Percentiles rank a stretch among this genome's conserved stretches.
Conservation (phyloP, 2,113 vertebrate genomes). For the Platichthys flesus region DNA sequence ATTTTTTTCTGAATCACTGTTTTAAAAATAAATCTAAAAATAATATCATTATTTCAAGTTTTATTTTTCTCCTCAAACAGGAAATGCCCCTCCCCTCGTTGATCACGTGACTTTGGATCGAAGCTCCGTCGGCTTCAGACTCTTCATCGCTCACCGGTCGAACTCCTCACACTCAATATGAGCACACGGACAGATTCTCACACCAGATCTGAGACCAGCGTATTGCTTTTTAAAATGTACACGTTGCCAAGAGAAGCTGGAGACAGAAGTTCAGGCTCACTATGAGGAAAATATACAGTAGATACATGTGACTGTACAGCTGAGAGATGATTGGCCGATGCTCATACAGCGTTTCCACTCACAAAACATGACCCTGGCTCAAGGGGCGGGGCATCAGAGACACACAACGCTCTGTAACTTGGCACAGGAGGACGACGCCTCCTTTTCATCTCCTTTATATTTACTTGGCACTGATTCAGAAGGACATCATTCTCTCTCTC, state of each 20-base stretch:
- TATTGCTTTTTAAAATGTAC: constrained; percentile 41
- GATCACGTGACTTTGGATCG: constrained; percentile 23
- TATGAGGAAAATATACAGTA: too few species aligned
- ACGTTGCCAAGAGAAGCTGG: not conserved
- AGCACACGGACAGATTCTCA: constrained; percentile 20
- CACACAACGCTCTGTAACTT: constrained; percentile 16
- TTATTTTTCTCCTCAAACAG: not conserved
- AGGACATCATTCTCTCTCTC: not conserved
- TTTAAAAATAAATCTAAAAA: too few species aligned
- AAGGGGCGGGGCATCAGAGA: constrained; percentile 1
- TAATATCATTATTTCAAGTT: not conserved
- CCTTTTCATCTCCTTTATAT: constrained; percentile 18
- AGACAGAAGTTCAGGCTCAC: constrained; percentile 10
- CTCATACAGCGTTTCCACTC: constrained; percentile 25
- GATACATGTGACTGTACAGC: too few species aligned
- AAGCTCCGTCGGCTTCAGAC: too few species aligned
- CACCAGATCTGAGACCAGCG: not conserved
- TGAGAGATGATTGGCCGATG: not conserved
- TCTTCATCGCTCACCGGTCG: not conserved
- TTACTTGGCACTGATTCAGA: constrained; percentile 43
- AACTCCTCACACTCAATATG: constrained; percentile 47
- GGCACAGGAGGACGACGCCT: constrained; percentile 24
- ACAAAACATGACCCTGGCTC: not conserved
- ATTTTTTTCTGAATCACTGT: not conserved
- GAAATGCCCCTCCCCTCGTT: too few species aligned